Evolutionary conservation across 2,113 vertebrate genomes (phyloP).

Genomic region (Platycercus adscitus): DNA sequence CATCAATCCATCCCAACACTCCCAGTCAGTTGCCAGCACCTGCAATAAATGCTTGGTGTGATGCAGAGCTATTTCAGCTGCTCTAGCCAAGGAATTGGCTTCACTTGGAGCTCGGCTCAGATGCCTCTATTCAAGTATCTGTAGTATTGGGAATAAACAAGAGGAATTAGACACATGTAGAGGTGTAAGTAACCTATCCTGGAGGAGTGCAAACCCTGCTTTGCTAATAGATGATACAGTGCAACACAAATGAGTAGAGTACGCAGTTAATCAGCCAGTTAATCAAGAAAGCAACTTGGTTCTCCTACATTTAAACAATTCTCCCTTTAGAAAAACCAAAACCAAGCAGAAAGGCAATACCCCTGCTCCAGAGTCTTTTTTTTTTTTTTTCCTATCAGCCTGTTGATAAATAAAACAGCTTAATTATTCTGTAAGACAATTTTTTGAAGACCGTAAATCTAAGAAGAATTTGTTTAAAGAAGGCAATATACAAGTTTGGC

Average conservation of each 20-base stretch:
- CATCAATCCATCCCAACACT: background rate
- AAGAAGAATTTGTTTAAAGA: background rate
- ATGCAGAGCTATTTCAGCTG: background rate
- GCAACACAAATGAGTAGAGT: background rate
- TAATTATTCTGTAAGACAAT: background rate
- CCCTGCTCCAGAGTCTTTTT: background rate
- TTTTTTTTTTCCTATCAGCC: background rate
- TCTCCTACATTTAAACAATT: background rate
- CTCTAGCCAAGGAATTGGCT: background rate
- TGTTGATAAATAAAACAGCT: background rate
- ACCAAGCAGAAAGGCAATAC: background rate
- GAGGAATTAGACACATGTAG: background rate
- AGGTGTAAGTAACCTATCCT: background rate
- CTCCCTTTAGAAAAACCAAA: background rate
- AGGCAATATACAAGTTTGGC: background rate
- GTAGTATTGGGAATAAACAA: background rate
- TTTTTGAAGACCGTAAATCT: background rate
- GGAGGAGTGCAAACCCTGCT: background rate
- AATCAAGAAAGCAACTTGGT: background rate
- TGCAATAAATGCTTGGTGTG: background rate
- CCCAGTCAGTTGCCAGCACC: background rate
- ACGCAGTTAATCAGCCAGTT: background rate
- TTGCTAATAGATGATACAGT: background rate
- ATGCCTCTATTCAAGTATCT: background rate
- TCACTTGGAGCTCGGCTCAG: background rate